Base-by-base conservation (phyloP, 1,140 invertebrate genomes). In the Bombus picipes region DNA sequence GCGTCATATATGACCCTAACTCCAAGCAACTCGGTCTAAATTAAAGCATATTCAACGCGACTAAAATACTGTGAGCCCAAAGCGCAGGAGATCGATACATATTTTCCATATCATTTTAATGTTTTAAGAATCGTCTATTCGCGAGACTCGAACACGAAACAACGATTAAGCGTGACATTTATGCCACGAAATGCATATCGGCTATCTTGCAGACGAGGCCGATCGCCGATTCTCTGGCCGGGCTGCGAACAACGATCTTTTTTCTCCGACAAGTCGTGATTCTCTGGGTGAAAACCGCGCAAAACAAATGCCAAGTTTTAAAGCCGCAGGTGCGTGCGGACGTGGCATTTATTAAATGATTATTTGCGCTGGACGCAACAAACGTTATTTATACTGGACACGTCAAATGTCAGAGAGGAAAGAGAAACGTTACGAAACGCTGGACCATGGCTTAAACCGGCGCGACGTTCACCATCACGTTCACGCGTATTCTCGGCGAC, bases 301-400 rank as follows among this genome's bases (percentile, higher is more conserved):
- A 37, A 73, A 87, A 83, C 74, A 87, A 89, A 89, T 87, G 85
- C 73, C 88, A 59, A 81, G 83, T 81, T 71, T 73, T 47, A 41
- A 87, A 47, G 43, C 76, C 43, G 53, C 79, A 81, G 85, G 77
- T 82, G 89, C 85, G 75, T 81, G 77, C 10, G 34, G 37, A 83
- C 79, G 82, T 88, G 83, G 71, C 88, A 90, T 90, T 90, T 89
- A 83, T 89, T 88, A 83, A 88, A 85, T 37, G 72, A 89, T 89
- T 89, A 88, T 89, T 87, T 83, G 71, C 75, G 85, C 80, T 70
- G 80, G 71, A 88, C 66, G 82, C 75, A 72, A 73, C 68, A 43
- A 90, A 83, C 75, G 82, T 89, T 90, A 73, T 90, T 83, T 84
- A 87, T 83, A 80, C 34, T 77, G 77, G 59, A 89, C 85, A 80